Base-by-base conservation (phyloP, 2,888 invertebrate genomes). In the Tetrapedia diversipes region DNA sequence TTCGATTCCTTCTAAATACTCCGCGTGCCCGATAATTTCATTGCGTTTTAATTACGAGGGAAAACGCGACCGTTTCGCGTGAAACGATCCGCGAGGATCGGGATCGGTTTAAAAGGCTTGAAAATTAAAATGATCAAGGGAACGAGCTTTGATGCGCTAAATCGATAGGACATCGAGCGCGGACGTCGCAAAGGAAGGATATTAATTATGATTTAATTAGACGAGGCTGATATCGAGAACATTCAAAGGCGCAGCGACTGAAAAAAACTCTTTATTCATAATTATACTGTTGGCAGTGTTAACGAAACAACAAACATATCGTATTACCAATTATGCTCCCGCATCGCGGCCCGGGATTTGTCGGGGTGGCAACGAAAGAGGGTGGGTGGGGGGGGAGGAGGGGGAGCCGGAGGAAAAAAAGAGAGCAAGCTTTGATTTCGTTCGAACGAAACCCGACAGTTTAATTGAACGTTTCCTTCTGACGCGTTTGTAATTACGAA, bases 261-360 rank as follows among this genome's bases (percentile, higher is more conserved):
- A 59, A 64, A n/a, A n/a, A 70, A 80, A 69, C 67, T 73, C 84
- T 80, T 77, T 82, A 80, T 79, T 77, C 77, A 84, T 84, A 84
- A 84, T 84, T 78, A 84, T 84, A 84, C 79, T 59, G 76, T 66
- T 72, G 60, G 63, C 65, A 60, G 75, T 82, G 74, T 82, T 74
- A 74, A 77, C 78, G 80, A 80, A 79, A 77, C 77, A 74, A 82
- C 76, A 82, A 75, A 71, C 77, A 78, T 84, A 84, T 84, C 83
- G 76, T 66, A 78, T 84, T 78, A 84, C 83, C 83, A 84, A 84
- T 84, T 84, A 84, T 70, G 78, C 74, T 67, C 64, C 63, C 34
- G 72, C 43, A 75, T 75, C 54, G 45, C 47, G 64, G 60, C 14
- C 41, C 32, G n/a, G 61, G 61, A 78, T 77, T 74, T 66, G 73